phyloP scores from a whole-genome alignment of 2,888 invertebrate genomes.

The Drosophila peninsularis region DNA sequence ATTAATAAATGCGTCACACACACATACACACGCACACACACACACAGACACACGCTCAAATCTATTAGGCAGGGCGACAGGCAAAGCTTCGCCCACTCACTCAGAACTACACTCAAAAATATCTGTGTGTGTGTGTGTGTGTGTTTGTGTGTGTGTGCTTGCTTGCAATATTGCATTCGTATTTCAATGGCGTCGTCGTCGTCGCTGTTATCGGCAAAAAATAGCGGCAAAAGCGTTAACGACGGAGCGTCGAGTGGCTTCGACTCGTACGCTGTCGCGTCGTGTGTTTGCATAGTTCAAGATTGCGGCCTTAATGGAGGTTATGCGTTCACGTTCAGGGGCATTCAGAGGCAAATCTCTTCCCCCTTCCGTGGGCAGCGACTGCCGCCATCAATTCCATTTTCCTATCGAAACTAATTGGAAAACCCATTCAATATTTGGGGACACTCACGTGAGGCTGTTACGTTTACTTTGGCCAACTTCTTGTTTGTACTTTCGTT shows the following conservation, averaged over 20 bases:
- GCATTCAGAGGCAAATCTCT: constrained; percentile 42
- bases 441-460: constrained; percentile 41
- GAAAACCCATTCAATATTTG: neutral
- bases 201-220: constrained; percentile 42
- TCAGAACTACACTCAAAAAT: constrained; percentile 42
- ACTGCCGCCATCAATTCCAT: neutral
- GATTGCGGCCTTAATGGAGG: constrained; percentile 84
- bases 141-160: constrained; percentile 5
- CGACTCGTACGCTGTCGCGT: constrained; percentile 7
- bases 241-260: constrained; percentile 21
- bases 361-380: constrained; percentile 30
- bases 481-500: constrained; percentile 50
- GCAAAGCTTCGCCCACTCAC: constrained; percentile 48
- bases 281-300: constrained; percentile 74
- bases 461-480: constrained; percentile 32
- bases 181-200: constrained; percentile 72
- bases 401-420: constrained; percentile 1
- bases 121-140: neutral
- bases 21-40: constrained; percentile 25
- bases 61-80: constrained; percentile 25
- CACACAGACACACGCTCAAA: constrained; percentile 10
- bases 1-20: constrained; percentile 59
- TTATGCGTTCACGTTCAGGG: constrained; percentile 83
- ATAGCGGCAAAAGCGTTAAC: constrained; percentile 48
- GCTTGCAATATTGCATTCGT: constrained; percentile 62